Evolutionary conservation across 2,888 invertebrate genomes (phyloP).

Genomic region (Carterocephalus palaemon): DNA sequence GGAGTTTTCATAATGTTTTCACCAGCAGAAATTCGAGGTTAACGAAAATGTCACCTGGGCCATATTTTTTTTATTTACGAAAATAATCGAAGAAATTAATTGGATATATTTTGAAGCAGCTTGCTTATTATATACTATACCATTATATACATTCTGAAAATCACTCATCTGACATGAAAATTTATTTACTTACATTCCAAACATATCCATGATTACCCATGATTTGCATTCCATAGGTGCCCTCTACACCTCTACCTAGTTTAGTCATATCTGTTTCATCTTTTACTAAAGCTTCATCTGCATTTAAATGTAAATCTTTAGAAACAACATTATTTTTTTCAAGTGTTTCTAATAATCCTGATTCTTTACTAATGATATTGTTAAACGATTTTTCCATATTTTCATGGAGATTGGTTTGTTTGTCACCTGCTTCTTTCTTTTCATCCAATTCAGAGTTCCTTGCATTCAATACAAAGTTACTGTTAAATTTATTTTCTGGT

Average conservation of each 20-base stretch:
- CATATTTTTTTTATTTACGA: not conserved
- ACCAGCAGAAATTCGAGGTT: not conserved
- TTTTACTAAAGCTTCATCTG: not conserved
- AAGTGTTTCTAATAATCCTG: constrained; percentile 1
- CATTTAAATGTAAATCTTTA: no score
- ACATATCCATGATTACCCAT: constrained; percentile 25
- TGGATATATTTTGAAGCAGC: no score
- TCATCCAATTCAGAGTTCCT: constrained; percentile 1
- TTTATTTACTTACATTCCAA: constrained; percentile 29
- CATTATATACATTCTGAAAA: no score
- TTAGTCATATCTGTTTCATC: not conserved
- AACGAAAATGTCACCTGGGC: not conserved
- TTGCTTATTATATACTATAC: no score
- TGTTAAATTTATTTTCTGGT: no score
- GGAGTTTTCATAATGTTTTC: not conserved
- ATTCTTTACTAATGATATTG: constrained; percentile 7
- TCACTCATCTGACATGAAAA: no score
- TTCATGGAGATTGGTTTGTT: no score
- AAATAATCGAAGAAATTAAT: no score
- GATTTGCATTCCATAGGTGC: constrained; percentile 26
- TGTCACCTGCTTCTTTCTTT: no score
- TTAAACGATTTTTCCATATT: constrained; percentile 24
- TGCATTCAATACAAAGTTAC: no score
- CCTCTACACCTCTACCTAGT: not conserved
- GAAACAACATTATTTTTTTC: not conserved